Conservation (phyloP, 2,888 invertebrate genomes). For the Philonicus albiceps region DNA sequence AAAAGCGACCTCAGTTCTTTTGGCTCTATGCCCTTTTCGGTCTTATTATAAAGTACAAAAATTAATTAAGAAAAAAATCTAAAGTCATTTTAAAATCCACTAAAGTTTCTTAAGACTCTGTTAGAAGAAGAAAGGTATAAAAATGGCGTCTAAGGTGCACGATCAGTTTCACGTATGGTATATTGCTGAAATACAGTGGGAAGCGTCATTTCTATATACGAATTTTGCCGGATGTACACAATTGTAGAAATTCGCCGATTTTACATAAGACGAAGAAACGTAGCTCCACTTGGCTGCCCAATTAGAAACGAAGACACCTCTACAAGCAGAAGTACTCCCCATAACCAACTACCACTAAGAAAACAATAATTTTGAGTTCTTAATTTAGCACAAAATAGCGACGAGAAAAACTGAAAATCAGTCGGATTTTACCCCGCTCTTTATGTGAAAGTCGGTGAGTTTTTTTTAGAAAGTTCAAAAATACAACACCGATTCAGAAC, state of each 20-base stretch:
- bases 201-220: neutral
- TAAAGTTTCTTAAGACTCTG: neutral
- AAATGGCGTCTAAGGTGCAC: neutral
- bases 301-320: neutral
- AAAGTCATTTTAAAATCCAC: neutral
- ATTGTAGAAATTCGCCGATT: constrained; percentile 1
- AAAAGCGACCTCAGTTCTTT: neutral
- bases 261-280: neutral
- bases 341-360: neutral
- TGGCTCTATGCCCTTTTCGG: neutral
- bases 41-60: neutral
- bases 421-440: constrained; percentile 48
- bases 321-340: neutral
- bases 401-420: constrained; percentile 46
- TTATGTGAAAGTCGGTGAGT: constrained; percentile 48
- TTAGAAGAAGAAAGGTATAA: neutral
- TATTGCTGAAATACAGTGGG: neutral
- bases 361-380: constrained; percentile 41
- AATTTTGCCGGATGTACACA: neutral
- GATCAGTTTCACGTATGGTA: neutral
- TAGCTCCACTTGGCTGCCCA: neutral
- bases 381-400: constrained; percentile 48
- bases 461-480: constrained; percentile 48
- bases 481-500: constrained; percentile 45
- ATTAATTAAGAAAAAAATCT: neutral